Evolutionary conservation across 2,888 invertebrate genomes (phyloP), one percentile per base, ranked within the genome.

Genomic region (Ichneumoninae sp.): DNA sequence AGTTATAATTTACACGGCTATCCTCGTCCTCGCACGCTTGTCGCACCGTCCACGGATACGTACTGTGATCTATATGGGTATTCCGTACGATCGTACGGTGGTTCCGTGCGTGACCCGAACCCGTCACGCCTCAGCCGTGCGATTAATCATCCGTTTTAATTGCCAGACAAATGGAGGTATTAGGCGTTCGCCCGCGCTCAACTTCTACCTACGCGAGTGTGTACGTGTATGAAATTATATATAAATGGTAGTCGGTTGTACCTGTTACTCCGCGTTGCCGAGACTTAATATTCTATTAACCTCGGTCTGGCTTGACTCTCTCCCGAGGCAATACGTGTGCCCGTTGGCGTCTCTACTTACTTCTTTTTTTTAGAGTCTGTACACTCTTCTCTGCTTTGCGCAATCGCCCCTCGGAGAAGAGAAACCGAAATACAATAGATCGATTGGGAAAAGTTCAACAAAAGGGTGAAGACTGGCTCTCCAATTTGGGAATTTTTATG

Each of bases 81-180:
- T 33, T 63, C 13, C 6, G 30, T 57, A 26, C 26, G 22, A 33
- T 69, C 54, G 19, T 70, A 44, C 26, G 10, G n/a, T 36, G n/a
- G 71, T 47, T 30, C 60, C 30, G 80, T 85, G 81, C 85, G 84
- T 84, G 88, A 87, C 84, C 84, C 86, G 78, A 81, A 86, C 75
- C 79, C 71, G 81, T 87, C 87, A 80, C 83, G 85, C 83, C 83
- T 83, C 81, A 83, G 86, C 80, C 87, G 81, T 89, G 71, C 71
- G 86, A 91, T 91, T 91, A 90, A 91, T 91, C 91, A 91, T 87
- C 75, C 81, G 83, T 89, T 91, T 91, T 91, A 92, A 91, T 92
- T 91, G 89, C 88, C 88, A 88, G 91, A 91, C 90, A 90, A 91
- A 90, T 89, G 89, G 89, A 87, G 88, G 87, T 88, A 90, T 89